phyloP scores from a whole-genome alignment of 2,888 invertebrate species.

The Andrena marginata region DNA sequence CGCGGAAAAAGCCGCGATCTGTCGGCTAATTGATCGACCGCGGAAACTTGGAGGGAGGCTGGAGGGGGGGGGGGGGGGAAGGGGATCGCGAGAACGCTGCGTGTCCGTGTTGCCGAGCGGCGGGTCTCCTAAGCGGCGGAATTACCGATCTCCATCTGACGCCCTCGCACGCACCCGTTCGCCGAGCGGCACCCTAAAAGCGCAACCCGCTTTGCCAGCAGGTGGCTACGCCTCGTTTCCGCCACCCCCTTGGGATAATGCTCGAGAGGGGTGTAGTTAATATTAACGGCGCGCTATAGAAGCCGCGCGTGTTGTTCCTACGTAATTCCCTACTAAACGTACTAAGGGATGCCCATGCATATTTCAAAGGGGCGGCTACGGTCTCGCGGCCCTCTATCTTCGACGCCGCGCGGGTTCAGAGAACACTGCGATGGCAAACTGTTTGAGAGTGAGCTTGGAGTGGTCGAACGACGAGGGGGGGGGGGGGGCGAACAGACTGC shows the following conservation, averaged over 20 bases:
- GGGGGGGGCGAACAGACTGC: too few relatives aligned
- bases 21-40: conserved; percentile 18
- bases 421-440: not conserved
- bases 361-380: conserved; percentile 73
- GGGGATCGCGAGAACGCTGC: not conserved
- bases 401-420: conserved; percentile 22
- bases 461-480: too few relatives aligned
- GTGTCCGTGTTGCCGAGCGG: too few relatives aligned
- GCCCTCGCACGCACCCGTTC: not conserved
- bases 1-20: conserved; percentile 18
- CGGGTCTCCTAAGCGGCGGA: too few relatives aligned
- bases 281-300: conserved; percentile 80
- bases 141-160: too few relatives aligned
- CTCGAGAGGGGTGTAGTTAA: conserved; percentile 77
- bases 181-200: conserved; percentile 44
- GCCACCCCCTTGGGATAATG: conserved; percentile 70
- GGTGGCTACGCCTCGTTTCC: conserved; percentile 56
- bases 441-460: not conserved
- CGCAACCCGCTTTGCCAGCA: conserved; percentile 44
- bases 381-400: conserved; percentile 19
- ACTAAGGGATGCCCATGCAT: conserved; percentile 80
- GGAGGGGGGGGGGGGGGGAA: too few relatives aligned
- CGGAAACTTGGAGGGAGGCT: not conserved
- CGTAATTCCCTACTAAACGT: conserved; percentile 81
- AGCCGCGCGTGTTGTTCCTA: conserved; percentile 79